These are phyloP conservation scores for Hoplodrina ambigua DNA, from an alignment of 2,888 invertebrate genomes.

Conservation along the genomic window DNA sequence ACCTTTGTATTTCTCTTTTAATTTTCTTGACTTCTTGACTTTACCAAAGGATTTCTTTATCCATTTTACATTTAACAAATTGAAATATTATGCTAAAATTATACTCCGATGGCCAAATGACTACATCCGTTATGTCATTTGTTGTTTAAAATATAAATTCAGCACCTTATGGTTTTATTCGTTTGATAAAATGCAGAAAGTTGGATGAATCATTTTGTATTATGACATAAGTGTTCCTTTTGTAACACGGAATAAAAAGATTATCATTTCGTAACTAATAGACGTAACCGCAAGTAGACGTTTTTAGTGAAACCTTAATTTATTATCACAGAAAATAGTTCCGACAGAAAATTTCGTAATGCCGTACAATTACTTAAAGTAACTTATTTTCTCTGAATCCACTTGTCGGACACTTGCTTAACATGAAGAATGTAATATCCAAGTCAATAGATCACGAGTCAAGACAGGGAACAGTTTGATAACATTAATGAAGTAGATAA, in stretches of 20 bases:
- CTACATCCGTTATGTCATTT: conserved; percentile 18
- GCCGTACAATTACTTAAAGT: conserved; percentile 26
- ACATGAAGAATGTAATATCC: neutral
- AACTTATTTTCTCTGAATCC: conserved; percentile 35
- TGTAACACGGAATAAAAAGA: conserved; percentile 8
- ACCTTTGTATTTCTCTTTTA: neutral
- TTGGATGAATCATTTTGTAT: conserved; percentile 18
- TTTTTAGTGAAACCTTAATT: conserved; percentile 26
- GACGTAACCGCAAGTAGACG: conserved; percentile 37
- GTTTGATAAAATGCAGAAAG: conserved; percentile 1
- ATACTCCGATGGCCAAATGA: conserved; percentile 5
- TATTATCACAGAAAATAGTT: conserved; percentile 40
- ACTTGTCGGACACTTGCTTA: neutral
- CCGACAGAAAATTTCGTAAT: conserved; percentile 30
- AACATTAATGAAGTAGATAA: conserved; percentile 39
- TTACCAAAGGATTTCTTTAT: neutral
- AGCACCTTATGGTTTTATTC: neutral
- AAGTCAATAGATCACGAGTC: conserved; percentile 13
- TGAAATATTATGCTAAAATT: neutral
- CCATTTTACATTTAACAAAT: conserved; percentile 6
- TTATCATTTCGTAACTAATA: conserved; percentile 34
- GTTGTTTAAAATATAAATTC: neutral
- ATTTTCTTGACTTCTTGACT: conserved; percentile 4
- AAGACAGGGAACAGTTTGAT: conserved; percentile 32
- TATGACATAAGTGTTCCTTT: conserved; percentile 5